Evolutionary conservation across 1,140 invertebrate species (phyloP).

Genomic region (Gryllus bimaculatus): DNA sequence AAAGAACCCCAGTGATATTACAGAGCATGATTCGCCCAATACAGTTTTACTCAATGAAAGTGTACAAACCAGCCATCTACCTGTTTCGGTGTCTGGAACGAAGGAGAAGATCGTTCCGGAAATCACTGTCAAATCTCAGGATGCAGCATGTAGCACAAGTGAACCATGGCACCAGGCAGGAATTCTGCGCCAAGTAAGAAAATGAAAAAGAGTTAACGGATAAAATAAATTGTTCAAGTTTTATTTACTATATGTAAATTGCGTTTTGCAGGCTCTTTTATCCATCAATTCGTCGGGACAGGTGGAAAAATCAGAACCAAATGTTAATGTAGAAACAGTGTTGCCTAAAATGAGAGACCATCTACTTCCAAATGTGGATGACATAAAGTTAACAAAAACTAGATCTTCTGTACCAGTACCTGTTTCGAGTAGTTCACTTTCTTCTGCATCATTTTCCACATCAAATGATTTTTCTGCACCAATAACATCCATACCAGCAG

Average conservation of each 20-base stretch:
- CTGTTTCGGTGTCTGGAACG: no score
- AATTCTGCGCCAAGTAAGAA: background rate
- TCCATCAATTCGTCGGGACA: conserved; percentile 10
- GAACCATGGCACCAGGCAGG: background rate
- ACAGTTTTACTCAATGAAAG: background rate
- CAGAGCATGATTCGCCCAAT: background rate
- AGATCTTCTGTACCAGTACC: background rate
- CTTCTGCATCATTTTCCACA: background rate
- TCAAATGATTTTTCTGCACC: background rate
- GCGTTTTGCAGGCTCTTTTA: conserved; percentile 9
- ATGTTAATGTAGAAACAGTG: background rate
- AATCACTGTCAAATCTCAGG: background rate
- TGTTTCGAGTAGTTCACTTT: background rate
- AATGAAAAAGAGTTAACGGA: no score
- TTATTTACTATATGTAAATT: conserved; percentile 6
- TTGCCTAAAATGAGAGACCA: background rate
- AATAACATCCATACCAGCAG: background rate
- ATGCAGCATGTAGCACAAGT: background rate
- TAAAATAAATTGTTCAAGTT: no score
- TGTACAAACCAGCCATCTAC: background rate
- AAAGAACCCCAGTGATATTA: background rate
- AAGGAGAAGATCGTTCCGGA: no score
- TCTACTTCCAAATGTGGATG: background rate
- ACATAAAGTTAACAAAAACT: background rate
- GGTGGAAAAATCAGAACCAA: background rate